Base-by-base conservation (phyloP, 2,113 vertebrate genomes). In the Oryzias woworae region DNA sequence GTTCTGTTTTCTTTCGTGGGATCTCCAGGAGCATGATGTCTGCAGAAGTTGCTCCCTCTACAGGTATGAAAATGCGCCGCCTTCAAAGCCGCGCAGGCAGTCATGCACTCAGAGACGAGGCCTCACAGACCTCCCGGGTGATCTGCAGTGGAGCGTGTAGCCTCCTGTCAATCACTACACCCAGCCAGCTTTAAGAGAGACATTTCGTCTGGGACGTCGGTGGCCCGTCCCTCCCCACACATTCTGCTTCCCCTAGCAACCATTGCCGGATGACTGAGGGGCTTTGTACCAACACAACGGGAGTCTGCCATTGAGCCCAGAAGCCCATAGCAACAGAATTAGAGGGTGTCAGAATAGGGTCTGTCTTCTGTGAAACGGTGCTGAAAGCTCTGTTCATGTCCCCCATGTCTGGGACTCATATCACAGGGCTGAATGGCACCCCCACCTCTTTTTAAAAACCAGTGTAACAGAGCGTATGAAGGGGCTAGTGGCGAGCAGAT, bases 121-220 rank as follows among this genome's bases (percentile, higher is more conserved):
- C 66, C 83, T 61, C 77, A 56, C 56, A 79, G 87, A 89, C 88
- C 85, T 89, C 82, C 81, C 66, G 72, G 84, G 83, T 76, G 81
- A 90, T 82, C 77, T 18, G 81, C 88, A 89, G 75, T 78, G 78
- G 83, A 90, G 88, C 84, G 83, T 89, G 89, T 87, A 91, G 89
- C 88, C 88, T 90, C 88, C 85, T 87, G 89, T 90, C 91, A 88
- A 86, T 91, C 89, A 87, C 78, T 76, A 78, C 67, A 83, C 78
- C 76, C 54, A 46, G n/a, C 74, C 80, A 49, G 71, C 66, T 71
- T 81, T 88, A 91, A 91, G 87, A 91, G 88, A 92, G 89, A 90
- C 87, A 77, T 92, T 90, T 91, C 59, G 80, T 87, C 82, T 85
- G 85, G 81, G 85, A 88, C 85, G 85, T 87, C 85, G 56, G 84